A percentile compares a stretch with the other conserved stretches of the same genome.
Evolutionary conservation across 2,113 vertebrate genomes (phyloP).

Genomic region (Leucoraja erinaceus): DNA sequence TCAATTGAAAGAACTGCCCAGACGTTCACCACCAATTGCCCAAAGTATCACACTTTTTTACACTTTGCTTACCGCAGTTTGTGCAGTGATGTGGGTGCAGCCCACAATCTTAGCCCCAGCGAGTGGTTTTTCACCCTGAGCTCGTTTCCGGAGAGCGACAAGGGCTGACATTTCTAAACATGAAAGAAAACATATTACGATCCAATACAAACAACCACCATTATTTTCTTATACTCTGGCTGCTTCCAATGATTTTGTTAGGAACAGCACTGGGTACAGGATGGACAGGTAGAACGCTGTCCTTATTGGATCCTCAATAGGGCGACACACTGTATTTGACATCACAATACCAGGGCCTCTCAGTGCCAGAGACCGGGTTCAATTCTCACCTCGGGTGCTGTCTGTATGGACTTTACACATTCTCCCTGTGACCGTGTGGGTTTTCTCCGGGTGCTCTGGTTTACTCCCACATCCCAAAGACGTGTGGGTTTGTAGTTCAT

Average conservation of each 20-base stretch:
- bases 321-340: no score
- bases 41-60: background rate
- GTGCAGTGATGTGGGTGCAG: conserved; percentile 95
- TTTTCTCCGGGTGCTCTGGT: no score
- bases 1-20: background rate
- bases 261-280: background rate
- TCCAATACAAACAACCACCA: background rate
- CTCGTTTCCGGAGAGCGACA: conserved; percentile 92
- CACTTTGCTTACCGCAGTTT: conserved; percentile 77
- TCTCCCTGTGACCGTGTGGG: no score
- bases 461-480: no score
- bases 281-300: no score
- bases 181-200: conserved; percentile 2
- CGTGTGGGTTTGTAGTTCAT: no score
- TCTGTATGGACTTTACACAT: no score
- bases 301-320: background rate
- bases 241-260: background rate
- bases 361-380: no score
- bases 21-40: background rate
- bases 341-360: no score
- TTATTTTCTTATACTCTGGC: background rate
- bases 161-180: conserved; percentile 93
- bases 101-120: conserved; percentile 95
- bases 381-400: no score
- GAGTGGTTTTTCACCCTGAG: conserved; percentile 94